phyloP scores from a whole-genome alignment of 2,113 vertebrate species.

The Dicrurus megarhynchus region DNA sequence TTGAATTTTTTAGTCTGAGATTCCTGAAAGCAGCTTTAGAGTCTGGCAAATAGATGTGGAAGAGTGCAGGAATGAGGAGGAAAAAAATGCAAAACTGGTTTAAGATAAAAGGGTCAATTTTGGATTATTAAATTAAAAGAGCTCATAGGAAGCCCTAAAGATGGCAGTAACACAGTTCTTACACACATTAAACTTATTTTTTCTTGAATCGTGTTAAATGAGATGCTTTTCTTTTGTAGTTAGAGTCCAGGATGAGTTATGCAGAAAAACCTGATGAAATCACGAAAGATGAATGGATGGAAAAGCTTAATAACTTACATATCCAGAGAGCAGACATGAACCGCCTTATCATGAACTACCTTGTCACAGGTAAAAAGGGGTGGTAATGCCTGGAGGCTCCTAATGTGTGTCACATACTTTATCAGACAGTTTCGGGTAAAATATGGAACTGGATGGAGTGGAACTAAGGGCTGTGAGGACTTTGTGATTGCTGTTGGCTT shows the following conservation, averaged over 20 bases:
- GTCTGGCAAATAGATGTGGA: background rate
- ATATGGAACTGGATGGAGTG: background rate
- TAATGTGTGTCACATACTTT: background rate
- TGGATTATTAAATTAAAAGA: background rate
- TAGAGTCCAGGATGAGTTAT: conserved; percentile 92
- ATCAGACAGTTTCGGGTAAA: background rate
- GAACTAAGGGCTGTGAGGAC: background rate
- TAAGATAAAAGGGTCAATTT: background rate
- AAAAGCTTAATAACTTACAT: conserved; percentile 96
- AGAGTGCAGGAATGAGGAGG: background rate
- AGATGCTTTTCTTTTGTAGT: conserved; percentile 44
- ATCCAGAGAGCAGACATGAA: conserved; percentile 99
- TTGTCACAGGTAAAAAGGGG: conserved; percentile 86
- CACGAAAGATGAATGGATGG: conserved; percentile 98
- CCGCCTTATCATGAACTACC: conserved; percentile 97
- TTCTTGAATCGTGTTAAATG: background rate
- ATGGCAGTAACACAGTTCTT: background rate
- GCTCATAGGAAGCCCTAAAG: background rate
- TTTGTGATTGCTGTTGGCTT: background rate
- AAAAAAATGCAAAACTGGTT: background rate
- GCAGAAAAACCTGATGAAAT: conserved; percentile 96
- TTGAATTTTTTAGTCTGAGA: background rate
- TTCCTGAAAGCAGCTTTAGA: background rate
- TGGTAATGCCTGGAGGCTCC: background rate
- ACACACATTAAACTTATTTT: background rate